Evolutionary conservation across 2,113 vertebrate genomes (phyloP).

Genomic region (Alectura lathami): DNA sequence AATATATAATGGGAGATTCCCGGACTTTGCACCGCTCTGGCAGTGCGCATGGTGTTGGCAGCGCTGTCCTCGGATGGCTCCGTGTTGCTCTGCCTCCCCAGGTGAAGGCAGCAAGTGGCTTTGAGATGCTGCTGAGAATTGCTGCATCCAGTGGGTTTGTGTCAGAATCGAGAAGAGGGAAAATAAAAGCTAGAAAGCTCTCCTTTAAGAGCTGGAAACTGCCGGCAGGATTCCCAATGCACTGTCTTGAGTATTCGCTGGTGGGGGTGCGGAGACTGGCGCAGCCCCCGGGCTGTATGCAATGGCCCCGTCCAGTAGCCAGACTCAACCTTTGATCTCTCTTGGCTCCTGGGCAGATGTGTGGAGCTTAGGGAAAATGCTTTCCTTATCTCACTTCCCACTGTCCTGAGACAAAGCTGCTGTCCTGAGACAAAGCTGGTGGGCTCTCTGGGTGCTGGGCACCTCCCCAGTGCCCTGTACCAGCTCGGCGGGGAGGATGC

Average conservation of each 20-base stretch:
- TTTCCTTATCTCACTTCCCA: conserved; percentile 26
- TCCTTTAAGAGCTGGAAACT: background rate
- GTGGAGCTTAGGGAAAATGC: conserved; percentile 17
- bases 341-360: background rate
- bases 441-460: background rate
- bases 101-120: background rate
- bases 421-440: accelerated
- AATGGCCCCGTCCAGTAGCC: background rate
- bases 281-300: background rate
- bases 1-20: conserved; percentile 8
- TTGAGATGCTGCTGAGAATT: background rate
- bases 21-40: conserved; percentile 46
- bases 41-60: background rate
- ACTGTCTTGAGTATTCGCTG: background rate
- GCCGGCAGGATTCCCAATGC: accelerated
- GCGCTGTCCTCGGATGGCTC: background rate
- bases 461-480: background rate
- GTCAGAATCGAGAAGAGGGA: background rate
- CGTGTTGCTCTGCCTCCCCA: background rate
- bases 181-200: background rate
- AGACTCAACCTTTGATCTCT: conserved; percentile 50
- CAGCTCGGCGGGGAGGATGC: background rate
- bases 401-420: background rate
- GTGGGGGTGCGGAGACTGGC: background rate
- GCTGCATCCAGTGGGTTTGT: accelerated